Percentiles rank a stretch among this genome's conserved stretches.
These are phyloP conservation scores for Spea multiplicata DNA, from an alignment of 2,113 vertebrate species.

Conservation along the genomic window DNA sequence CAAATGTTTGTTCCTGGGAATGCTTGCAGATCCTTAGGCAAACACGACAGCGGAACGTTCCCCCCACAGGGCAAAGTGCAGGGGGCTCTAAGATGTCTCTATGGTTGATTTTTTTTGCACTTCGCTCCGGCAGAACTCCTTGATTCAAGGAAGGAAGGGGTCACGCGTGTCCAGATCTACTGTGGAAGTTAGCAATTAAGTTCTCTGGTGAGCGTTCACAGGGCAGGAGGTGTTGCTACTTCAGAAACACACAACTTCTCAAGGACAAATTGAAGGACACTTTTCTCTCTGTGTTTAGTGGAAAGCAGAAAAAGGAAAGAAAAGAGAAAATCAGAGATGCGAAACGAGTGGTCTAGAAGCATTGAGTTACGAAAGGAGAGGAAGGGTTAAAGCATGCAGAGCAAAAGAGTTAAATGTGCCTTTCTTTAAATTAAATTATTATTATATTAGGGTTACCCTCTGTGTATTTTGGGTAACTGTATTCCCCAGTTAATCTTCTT, in stretches of 20 bases:
- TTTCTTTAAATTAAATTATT: no score
- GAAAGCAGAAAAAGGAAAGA: slow-evolving; percentile 73
- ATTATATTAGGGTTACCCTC: no score
- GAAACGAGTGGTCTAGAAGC: slow-evolving; percentile 54
- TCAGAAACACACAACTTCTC: slow-evolving; percentile 81
- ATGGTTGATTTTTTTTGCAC: slow-evolving; percentile 65
- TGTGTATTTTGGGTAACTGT: no score
- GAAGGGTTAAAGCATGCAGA: slow-evolving; percentile 48
- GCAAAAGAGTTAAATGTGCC: slow-evolving; percentile 54
- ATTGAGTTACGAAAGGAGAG: slow-evolving; percentile 40
- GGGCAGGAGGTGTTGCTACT: slow-evolving; percentile 81
- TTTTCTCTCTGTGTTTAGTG: slow-evolving; percentile 85
- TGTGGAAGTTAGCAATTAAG: slow-evolving; percentile 69
- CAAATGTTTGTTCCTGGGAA: slow-evolving; percentile 62
- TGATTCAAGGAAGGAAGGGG: slow-evolving; percentile 97
- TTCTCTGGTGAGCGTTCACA: slow-evolving; percentile 72
- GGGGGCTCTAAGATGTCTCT: slow-evolving; percentile 59
- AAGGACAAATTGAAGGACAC: slow-evolving; percentile 88
- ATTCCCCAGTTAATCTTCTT: no score
- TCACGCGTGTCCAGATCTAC: slow-evolving; percentile 76
- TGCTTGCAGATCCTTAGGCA: slow-evolving; percentile 71
- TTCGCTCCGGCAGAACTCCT: slow-evolving; percentile 83
- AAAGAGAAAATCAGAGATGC: slow-evolving; percentile 65
- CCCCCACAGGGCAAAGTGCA: slow-evolving; percentile 76
- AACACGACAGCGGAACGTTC: slow-evolving; percentile 68